Evolutionary conservation across 2,888 invertebrate genomes (phyloP).

Genomic region (Dromius quadrimaculatus): DNA sequence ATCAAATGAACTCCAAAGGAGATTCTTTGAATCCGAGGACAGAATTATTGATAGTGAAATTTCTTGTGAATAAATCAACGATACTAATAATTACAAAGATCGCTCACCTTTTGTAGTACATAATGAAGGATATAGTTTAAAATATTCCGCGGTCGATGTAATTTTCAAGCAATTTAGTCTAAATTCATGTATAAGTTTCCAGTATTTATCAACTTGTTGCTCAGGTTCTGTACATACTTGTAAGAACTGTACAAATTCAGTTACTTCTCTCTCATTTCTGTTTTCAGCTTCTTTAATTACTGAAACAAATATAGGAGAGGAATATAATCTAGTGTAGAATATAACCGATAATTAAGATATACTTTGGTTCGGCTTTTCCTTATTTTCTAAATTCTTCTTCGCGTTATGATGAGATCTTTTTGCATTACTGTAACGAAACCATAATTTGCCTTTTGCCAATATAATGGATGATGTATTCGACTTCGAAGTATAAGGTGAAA

Average conservation of each 20-base stretch:
- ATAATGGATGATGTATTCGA: not conserved
- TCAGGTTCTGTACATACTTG: not conserved
- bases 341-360: not conserved
- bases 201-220: not conserved
- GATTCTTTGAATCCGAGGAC: no score
- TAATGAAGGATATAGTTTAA: not conserved
- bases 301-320: no score
- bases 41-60: no score
- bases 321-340: no score
- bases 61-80: not conserved
- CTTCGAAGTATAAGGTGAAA: not conserved
- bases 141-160: not conserved
- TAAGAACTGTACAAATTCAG: constrained; percentile 4
- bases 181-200: not conserved
- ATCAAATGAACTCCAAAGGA: no score
- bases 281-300: not conserved
- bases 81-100: no score
- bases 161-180: not conserved
- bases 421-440: not conserved
- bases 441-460: constrained; percentile 13
- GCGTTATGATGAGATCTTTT: not conserved
- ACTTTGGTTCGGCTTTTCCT: not conserved
- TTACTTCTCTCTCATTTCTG: not conserved
- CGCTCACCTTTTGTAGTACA: not conserved
- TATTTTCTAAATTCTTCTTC: not conserved